Evolutionary conservation across 2,797 vertebrate species (phyloP).

Genomic region (Yasuhikotakia modesta): DNA sequence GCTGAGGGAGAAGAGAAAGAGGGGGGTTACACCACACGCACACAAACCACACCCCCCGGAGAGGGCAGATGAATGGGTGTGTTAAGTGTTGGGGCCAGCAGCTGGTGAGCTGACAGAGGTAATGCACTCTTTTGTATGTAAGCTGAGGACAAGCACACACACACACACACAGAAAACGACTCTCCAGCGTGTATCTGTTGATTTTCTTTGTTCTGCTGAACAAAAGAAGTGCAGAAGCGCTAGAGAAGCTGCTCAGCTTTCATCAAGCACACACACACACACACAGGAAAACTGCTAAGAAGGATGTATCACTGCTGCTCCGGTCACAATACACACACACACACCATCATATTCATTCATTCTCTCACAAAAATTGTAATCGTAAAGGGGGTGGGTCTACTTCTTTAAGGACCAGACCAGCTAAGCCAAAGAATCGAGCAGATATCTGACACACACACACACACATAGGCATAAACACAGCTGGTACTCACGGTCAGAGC

Average conservation of each 20-base stretch:
- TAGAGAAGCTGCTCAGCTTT: slow-evolving; percentile 46
- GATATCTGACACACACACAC: slow-evolving; percentile 37
- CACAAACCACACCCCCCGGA: slow-evolving; percentile 52
- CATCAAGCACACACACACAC: slow-evolving; percentile 50
- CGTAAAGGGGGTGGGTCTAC: neutral
- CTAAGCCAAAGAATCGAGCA: slow-evolving; percentile 14
- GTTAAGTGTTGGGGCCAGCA: slow-evolving; percentile 79
- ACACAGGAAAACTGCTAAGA: slow-evolving; percentile 25
- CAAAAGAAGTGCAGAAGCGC: slow-evolving; percentile 64
- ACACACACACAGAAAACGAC: slow-evolving; percentile 57
- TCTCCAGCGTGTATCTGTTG: slow-evolving; percentile 66
- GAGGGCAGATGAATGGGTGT: slow-evolving; percentile 74
- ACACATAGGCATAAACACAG: slow-evolving; percentile 17
- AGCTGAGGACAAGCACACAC: slow-evolving; percentile 52
- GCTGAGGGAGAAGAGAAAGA: slow-evolving; percentile 66
- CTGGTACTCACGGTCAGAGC: slow-evolving; percentile 75
- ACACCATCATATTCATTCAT: slow-evolving; percentile 20
- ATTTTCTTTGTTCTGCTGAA: slow-evolving; percentile 69
- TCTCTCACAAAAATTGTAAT: slow-evolving; percentile 11
- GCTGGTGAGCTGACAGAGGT: slow-evolving; percentile 75
- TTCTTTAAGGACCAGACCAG: slow-evolving; percentile 23
- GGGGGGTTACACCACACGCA: slow-evolving; percentile 67
- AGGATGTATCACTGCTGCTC: slow-evolving; percentile 1
- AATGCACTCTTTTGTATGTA: slow-evolving; percentile 67
- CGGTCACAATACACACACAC: slow-evolving; percentile 21